Evolutionary conservation across 2,113 vertebrate species (phyloP).

Genomic region (Phalacrocorax carbo): DNA sequence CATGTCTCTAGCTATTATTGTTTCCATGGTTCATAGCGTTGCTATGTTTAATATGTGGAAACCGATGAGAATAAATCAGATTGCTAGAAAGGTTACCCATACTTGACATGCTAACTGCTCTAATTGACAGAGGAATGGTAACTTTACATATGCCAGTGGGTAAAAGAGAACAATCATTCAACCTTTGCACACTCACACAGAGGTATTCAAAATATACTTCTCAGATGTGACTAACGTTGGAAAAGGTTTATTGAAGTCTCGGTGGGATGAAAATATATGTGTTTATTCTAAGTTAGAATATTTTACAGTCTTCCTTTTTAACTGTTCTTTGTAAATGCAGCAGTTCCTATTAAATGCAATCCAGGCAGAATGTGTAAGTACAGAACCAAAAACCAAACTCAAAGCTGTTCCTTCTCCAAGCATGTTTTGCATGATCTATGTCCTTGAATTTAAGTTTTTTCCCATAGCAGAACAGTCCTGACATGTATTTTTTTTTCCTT

Average conservation of each 20-base stretch:
- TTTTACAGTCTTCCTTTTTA: neutral
- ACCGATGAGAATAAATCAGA: neutral
- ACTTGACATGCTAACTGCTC: neutral
- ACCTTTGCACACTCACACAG: neutral
- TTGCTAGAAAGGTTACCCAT: neutral
- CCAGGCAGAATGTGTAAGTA: neutral
- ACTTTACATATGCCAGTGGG: neutral
- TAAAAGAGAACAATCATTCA: neutral
- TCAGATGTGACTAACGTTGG: neutral
- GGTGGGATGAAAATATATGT: neutral
- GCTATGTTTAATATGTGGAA: neutral
- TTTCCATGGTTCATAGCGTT: neutral
- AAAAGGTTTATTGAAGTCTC: neutral
- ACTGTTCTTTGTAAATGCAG: neutral
- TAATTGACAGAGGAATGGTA: neutral
- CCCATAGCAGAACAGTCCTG: neutral
- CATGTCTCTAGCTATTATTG: neutral
- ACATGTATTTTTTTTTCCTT: accelerated
- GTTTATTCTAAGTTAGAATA: neutral
- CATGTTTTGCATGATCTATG: neutral
- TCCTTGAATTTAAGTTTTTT: neutral
- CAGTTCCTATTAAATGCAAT: neutral
- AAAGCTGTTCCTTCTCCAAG: neutral
- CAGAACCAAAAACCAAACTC: neutral
- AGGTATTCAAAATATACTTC: neutral